These are phyloP conservation scores for Bagarius yarrelli DNA, from an alignment of 2,113 vertebrate species.

Conservation along the genomic window DNA sequence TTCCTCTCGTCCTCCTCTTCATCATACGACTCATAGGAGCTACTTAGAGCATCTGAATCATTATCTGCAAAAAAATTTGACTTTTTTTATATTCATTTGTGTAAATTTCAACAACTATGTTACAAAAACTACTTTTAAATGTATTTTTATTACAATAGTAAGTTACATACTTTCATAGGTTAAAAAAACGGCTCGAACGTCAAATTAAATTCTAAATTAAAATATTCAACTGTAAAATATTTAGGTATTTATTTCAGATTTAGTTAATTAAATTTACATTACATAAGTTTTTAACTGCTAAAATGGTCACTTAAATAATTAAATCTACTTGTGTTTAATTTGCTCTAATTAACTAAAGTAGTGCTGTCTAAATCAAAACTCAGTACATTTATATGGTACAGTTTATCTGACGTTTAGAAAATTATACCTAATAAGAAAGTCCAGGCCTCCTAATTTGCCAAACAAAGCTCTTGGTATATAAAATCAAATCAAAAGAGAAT, in stretches of 20 bases:
- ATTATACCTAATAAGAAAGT: too few relatives aligned
- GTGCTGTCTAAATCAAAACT: background rate
- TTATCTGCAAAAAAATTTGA: conserved; percentile 77
- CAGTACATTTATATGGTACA: too few relatives aligned
- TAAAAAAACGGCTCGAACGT: too few relatives aligned
- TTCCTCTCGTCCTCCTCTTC: conserved; percentile 95
- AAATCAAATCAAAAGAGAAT: background rate
- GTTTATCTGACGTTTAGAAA: too few relatives aligned
- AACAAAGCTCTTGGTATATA: too few relatives aligned
- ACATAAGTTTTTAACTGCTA: background rate
- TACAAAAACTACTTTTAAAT: background rate
- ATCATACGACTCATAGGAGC: conserved; percentile 95
- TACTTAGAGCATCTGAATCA: conserved; percentile 95
- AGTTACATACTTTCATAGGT: too few relatives aligned
- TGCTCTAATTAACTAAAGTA: too few relatives aligned
- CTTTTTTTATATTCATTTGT: too few relatives aligned
- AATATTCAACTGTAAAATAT: too few relatives aligned
- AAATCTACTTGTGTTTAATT: background rate
- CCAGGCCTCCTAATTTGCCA: too few relatives aligned
- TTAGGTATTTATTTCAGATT: background rate
- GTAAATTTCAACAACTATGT: background rate
- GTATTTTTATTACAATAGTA: background rate
- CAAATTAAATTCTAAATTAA: too few relatives aligned
- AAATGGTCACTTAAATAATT: background rate
- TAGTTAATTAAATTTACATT: background rate